A percentile compares a stretch with the other conserved stretches of the same genome.
These are phyloP conservation scores for Indicator maculatus DNA, from an alignment of 2,113 vertebrate genomes.

Conservation along the genomic window DNA sequence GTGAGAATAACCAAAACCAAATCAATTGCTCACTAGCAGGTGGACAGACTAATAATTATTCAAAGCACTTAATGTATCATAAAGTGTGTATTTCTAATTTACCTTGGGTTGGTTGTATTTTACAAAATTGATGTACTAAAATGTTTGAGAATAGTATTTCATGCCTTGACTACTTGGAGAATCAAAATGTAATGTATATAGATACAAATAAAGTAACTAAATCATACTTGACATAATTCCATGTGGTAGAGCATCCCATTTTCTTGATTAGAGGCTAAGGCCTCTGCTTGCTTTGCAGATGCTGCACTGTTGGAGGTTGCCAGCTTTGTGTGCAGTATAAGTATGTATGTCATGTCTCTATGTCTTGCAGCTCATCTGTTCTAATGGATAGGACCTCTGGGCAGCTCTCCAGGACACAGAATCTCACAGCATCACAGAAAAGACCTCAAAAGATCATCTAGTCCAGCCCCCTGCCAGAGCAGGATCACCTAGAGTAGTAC, in stretches of 20 bases:
- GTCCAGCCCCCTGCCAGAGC: no score
- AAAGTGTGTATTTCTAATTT: slow-evolving; percentile 78
- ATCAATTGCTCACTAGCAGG: slow-evolving; percentile 11
- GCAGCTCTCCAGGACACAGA: not conserved
- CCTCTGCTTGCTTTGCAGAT: not conserved
- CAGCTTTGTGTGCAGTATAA: not conserved
- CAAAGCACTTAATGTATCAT: slow-evolving; percentile 75
- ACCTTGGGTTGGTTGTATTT: slow-evolving; percentile 74
- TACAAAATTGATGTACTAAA: slow-evolving; percentile 76
- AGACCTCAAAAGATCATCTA: no score
- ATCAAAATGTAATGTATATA: slow-evolving; percentile 77
- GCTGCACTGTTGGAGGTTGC: not conserved
- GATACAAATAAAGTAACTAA: slow-evolving; percentile 73
- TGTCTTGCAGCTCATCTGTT: not conserved
- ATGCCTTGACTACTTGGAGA: slow-evolving; percentile 67
- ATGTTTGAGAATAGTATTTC: slow-evolving; percentile 64
- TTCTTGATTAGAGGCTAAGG: not conserved
- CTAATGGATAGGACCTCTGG: not conserved
- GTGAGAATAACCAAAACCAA: slow-evolving; percentile 24
- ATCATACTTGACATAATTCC: not conserved
- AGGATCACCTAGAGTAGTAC: no score
- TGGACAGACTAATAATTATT: slow-evolving; percentile 56
- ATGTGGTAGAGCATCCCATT: not conserved
- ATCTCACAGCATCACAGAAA: no score
- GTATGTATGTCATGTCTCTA: not conserved